Percentiles rank a stretch among this genome's conserved stretches.
These are phyloP conservation scores for Caretta caretta DNA, from an alignment of 2,113 vertebrate species.

Conservation along the genomic window DNA sequence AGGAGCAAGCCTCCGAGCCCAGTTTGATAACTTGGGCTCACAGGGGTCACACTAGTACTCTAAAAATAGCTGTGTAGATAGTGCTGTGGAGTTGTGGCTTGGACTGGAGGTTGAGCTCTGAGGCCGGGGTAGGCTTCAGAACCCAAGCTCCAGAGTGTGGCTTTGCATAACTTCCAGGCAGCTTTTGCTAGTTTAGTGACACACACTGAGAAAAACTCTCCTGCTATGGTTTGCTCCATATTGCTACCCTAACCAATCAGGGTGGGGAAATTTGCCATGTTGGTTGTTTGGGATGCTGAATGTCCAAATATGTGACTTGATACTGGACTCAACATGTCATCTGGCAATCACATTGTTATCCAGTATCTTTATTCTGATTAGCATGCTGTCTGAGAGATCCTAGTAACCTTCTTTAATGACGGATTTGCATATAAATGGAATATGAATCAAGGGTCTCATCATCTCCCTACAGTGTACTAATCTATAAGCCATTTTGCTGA, in stretches of 20 bases:
- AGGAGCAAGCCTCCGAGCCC: not conserved
- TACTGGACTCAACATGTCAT: not conserved
- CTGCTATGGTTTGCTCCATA: not conserved
- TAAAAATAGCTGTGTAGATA: not conserved
- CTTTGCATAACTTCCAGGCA: constrained; percentile 10
- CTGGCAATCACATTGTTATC: not conserved
- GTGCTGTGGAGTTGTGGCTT: not conserved
- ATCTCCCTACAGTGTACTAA: not conserved
- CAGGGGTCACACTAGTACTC: not conserved
- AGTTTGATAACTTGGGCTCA: not conserved
- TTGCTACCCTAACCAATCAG: not conserved
- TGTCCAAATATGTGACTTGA: not conserved
- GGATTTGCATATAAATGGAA: not conserved
- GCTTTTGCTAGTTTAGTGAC: constrained; percentile 11
- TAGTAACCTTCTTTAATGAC: not conserved
- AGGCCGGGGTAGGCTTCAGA: not conserved
- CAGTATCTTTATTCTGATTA: not conserved
- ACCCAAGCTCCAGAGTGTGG: not conserved
- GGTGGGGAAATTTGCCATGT: not conserved
- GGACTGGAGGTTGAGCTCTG: not conserved
- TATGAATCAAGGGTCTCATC: not conserved
- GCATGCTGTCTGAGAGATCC: not conserved
- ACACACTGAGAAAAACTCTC: not conserved
- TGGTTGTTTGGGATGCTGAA: not conserved
- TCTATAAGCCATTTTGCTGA: not conserved